Evolutionary conservation across 2,113 vertebrate species (phyloP).

Genomic region (Xenus cinereus): DNA sequence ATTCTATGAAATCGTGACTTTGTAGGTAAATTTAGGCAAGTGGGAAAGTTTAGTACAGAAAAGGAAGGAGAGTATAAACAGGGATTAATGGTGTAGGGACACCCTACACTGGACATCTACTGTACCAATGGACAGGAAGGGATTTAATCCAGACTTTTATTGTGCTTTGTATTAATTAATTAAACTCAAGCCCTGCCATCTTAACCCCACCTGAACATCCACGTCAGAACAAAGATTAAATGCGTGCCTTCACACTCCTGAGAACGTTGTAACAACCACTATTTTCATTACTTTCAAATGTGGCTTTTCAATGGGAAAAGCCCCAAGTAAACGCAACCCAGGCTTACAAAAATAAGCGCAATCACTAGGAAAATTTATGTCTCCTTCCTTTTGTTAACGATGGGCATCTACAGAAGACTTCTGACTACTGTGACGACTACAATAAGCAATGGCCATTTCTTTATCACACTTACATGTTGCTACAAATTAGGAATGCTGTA

Average conservation of each 20-base stretch:
- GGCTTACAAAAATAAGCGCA: background rate
- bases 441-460: background rate
- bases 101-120: background rate
- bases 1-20: background rate
- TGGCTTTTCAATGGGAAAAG: background rate
- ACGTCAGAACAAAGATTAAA: background rate
- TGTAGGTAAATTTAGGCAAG: background rate
- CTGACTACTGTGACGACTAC: background rate
- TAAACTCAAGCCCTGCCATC: background rate
- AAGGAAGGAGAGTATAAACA: background rate
- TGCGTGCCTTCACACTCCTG: background rate
- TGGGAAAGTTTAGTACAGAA: background rate
- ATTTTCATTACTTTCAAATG: background rate
- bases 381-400: background rate
- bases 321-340: background rate
- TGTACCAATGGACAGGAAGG: background rate
- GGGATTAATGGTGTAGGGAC: background rate
- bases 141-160: background rate
- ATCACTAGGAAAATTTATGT: background rate
- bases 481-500: background rate
- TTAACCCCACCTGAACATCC: background rate
- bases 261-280: background rate
- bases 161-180: background rate
- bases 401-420: background rate
- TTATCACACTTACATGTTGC: background rate